These are phyloP conservation scores for Melanotaenia pygmaea DNA, from an alignment of 2,797 vertebrate species.

Conservation along the genomic window DNA sequence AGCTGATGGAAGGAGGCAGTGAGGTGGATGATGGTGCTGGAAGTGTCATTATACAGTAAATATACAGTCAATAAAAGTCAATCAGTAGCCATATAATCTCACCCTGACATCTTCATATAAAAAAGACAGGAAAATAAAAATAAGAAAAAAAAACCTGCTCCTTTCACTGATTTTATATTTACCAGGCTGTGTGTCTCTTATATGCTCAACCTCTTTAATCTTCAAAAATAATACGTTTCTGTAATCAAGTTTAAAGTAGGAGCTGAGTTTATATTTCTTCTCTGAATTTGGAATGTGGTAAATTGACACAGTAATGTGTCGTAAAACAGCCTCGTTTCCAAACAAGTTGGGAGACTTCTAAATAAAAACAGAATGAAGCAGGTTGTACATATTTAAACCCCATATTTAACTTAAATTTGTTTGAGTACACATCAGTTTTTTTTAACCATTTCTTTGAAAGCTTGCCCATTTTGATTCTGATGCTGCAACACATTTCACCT, in stretches of 20 bases:
- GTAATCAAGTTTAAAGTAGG: neutral
- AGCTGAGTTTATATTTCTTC: neutral
- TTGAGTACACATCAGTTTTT: too few species aligned
- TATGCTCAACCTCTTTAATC: neutral
- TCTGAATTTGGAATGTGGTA: neutral
- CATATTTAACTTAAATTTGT: too few species aligned
- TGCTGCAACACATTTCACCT: too few species aligned
- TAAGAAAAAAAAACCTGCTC: too few species aligned
- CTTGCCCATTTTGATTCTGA: too few species aligned
- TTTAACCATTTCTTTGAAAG: too few species aligned
- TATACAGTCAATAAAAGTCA: neutral
- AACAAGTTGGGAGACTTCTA: neutral
- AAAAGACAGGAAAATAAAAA: too few species aligned
- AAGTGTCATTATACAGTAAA: conserved; percentile 13
- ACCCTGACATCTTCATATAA: neutral
- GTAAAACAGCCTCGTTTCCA: neutral
- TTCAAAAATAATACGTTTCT: conserved; percentile 8
- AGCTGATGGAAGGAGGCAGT: conserved; percentile 11
- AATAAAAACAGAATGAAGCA: neutral
- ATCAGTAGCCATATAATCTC: neutral
- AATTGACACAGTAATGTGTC: neutral
- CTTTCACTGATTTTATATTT: neutral
- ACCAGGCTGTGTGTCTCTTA: neutral
- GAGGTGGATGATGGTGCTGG: conserved; percentile 12
- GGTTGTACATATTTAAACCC: too few species aligned